Evolutionary conservation across 2,113 vertebrate genomes (phyloP).

Genomic region (Rattus norvegicus): DNA sequence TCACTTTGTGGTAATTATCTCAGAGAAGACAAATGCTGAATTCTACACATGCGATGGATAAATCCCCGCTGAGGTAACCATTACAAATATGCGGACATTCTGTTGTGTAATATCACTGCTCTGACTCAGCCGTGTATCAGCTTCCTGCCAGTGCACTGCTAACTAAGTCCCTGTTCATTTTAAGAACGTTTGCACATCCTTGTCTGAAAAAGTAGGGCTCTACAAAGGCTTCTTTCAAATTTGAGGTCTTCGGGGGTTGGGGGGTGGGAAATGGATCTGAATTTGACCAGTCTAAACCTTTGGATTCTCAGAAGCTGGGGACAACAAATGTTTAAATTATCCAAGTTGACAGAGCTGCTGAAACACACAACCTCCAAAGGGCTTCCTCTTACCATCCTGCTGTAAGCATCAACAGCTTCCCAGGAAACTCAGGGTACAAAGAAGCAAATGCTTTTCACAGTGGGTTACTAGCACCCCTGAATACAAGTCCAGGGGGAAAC

Average conservation of each 20-base stretch:
- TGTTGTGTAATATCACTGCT: neutral
- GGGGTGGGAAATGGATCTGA: neutral
- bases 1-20: neutral
- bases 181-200: neutral
- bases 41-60: neutral
- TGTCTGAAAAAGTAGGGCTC: neutral
- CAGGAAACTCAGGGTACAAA: neutral
- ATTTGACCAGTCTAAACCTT: neutral
- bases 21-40: neutral
- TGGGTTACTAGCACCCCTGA: neutral
- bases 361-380: neutral
- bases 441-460: neutral
- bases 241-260: neutral
- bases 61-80: neutral
- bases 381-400: neutral
- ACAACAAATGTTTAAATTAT: too few relatives aligned
- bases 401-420: neutral
- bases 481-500: neutral
- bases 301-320: neutral
- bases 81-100: neutral
- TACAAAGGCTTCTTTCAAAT: neutral
- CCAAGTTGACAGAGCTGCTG: neutral
- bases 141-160: neutral
- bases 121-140: neutral
- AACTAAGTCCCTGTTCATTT: neutral